phyloP scores from a whole-genome alignment of 2,888 invertebrate species.

The Shargacucullia verbasci region DNA sequence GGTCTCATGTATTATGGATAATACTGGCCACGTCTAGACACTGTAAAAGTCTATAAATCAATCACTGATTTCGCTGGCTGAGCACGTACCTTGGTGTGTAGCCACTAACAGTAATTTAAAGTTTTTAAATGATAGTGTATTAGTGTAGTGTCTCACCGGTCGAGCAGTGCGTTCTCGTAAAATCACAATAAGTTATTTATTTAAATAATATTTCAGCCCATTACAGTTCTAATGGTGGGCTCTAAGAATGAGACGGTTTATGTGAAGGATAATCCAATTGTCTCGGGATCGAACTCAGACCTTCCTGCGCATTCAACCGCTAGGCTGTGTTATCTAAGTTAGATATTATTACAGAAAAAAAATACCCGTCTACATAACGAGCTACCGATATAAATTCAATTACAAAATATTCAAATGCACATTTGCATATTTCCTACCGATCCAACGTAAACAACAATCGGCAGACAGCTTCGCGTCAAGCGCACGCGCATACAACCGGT shows the following conservation, averaged over 20 bases:
- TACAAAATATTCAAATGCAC: not conserved
- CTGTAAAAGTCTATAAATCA: constrained; percentile 1
- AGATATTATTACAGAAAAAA: too few relatives aligned
- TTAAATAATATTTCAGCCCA: too few relatives aligned
- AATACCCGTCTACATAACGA: not conserved
- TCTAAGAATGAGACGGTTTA: too few relatives aligned
- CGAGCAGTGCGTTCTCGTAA: too few relatives aligned
- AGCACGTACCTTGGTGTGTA: not conserved
- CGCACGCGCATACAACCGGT: constrained; percentile 50
- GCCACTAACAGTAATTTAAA: not conserved
- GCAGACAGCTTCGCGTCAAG: constrained; percentile 26
- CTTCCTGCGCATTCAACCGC: too few relatives aligned
- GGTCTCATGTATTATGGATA: constrained; percentile 26
- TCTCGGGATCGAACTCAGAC: too few relatives aligned
- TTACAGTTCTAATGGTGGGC: too few relatives aligned
- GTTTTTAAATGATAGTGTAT: not conserved
- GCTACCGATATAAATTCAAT: constrained; percentile 22
- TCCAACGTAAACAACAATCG: constrained; percentile 33
- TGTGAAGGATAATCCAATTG: too few relatives aligned
- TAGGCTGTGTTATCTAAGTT: too few relatives aligned
- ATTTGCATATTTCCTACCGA: constrained; percentile 26
- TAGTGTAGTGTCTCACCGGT: too few relatives aligned
- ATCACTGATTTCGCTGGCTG: constrained; percentile 2
- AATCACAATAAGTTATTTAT: too few relatives aligned
- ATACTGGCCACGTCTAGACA: constrained; percentile 9